These are phyloP conservation scores for Athalia rosae DNA, from an alignment of 2,888 invertebrate species.

Conservation along the genomic window DNA sequence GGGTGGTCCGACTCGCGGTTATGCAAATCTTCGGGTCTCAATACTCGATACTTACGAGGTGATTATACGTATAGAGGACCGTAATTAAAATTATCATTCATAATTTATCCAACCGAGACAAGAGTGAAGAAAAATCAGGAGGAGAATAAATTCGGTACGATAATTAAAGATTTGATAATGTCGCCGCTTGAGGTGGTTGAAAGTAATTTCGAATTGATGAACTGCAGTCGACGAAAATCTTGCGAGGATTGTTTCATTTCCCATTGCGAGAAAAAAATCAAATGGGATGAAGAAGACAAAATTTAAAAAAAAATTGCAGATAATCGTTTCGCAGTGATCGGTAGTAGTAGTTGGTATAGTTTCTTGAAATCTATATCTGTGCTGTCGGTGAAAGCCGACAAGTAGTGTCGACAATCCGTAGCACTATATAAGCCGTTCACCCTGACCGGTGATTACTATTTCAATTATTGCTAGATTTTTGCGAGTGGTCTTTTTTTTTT, in stretches of 20 bases:
- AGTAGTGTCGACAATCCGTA: slow-evolving; percentile 38
- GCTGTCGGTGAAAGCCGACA: slow-evolving; percentile 39
- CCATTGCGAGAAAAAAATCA: no score
- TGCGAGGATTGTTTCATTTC: no score
- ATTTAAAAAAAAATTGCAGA: no score
- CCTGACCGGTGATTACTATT: slow-evolving; percentile 42
- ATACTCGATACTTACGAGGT: neutral
- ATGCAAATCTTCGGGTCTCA: neutral
- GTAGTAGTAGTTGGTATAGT: neutral
- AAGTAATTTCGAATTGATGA: no score
- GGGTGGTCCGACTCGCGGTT: slow-evolving; percentile 29
- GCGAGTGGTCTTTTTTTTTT: slow-evolving; percentile 13
- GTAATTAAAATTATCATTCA: slow-evolving; percentile 3
- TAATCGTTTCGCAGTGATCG: neutral
- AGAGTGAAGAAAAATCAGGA: neutral
- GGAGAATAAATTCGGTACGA: neutral
- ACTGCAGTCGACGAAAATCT: no score
- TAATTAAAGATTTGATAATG: neutral
- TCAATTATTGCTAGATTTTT: slow-evolving; percentile 45
- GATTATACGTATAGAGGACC: neutral
- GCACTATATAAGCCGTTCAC: slow-evolving; percentile 22
- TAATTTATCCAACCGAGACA: neutral
- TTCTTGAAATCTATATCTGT: slow-evolving; percentile 37
- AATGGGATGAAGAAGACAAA: no score
- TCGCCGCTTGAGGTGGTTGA: no score